Evolutionary conservation across 2,888 invertebrate genomes (phyloP).

Genomic region (Syrphus vitripennis): DNA sequence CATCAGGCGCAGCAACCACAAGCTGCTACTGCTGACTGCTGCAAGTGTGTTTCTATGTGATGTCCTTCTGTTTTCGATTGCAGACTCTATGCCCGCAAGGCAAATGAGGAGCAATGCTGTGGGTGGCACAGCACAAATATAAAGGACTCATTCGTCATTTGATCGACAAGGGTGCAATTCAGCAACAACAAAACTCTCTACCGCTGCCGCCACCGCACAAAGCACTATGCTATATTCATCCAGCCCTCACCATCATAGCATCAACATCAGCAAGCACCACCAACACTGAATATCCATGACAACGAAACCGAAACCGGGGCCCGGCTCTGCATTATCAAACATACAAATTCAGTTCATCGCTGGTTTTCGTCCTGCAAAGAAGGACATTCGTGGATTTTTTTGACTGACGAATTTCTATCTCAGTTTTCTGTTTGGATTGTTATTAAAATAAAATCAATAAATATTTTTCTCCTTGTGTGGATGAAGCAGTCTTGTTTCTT

Average conservation of each 20-base stretch:
- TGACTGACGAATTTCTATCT: neutral
- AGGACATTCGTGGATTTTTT: conserved; percentile 31
- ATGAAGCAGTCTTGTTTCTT: neutral
- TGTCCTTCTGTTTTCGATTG: conserved; percentile 30
- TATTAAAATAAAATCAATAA: conserved; percentile 60
- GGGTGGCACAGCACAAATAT: conserved; percentile 24
- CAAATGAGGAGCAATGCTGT: conserved; percentile 31
- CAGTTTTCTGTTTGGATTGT: neutral
- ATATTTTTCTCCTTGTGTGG: conserved; percentile 23
- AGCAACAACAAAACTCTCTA: conserved; percentile 35
- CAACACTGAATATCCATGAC: conserved; percentile 58
- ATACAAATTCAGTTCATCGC: conserved; percentile 61
- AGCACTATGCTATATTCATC: neutral
- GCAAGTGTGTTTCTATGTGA: conserved; percentile 31
- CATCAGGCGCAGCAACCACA: conserved; percentile 39
- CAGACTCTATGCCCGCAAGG: conserved; percentile 47
- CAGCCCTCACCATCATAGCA: conserved; percentile 6
- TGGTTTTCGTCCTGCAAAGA: conserved; percentile 61
- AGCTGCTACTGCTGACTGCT: conserved; percentile 1
- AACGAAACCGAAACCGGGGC: conserved; percentile 28
- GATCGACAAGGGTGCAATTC: conserved; percentile 68
- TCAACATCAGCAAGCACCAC: neutral
- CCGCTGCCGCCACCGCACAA: conserved; percentile 5
- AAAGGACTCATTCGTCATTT: conserved; percentile 62
- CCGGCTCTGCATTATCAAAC: conserved; percentile 60